Evolutionary conservation across 2,113 vertebrate genomes (phyloP).

Genomic region (Elgaria multicarinata): DNA sequence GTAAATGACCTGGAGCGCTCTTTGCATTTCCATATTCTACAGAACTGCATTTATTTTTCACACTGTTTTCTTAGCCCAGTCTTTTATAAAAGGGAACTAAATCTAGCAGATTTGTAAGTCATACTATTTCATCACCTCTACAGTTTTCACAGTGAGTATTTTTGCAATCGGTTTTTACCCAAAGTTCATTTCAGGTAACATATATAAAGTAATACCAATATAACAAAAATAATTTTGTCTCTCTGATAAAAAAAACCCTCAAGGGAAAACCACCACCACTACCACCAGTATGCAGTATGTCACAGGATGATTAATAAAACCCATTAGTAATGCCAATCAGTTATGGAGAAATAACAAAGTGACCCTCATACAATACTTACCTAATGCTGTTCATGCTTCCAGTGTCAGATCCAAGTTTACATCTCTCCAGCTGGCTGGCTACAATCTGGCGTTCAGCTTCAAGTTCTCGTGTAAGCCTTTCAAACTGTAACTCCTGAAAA

Average conservation of each 20-base stretch:
- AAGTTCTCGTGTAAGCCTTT: slow-evolving; percentile 95
- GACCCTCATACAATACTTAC: slow-evolving; percentile 68
- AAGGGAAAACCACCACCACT: fast-evolving
- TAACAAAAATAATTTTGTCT: slow-evolving; percentile 12
- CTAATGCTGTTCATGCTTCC: slow-evolving; percentile 99
- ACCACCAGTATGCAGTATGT: not conserved
- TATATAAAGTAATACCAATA: slow-evolving; percentile 27
- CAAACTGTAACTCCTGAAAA: slow-evolving; percentile 96
- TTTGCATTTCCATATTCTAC: not conserved
- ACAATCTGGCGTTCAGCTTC: slow-evolving; percentile 98
- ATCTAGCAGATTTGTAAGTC: not conserved
- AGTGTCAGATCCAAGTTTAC: slow-evolving; percentile 96
- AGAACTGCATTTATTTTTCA: slow-evolving; percentile 5
- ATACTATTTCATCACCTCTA: not conserved
- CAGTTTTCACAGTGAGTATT: not conserved
- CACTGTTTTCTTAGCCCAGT: not conserved
- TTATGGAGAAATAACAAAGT: not conserved
- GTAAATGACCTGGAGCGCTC: not conserved
- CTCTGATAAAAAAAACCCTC: slow-evolving; percentile 11
- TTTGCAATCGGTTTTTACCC: not conserved
- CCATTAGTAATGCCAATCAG: not conserved
- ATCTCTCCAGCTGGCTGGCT: slow-evolving; percentile 96
- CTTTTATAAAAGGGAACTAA: not conserved
- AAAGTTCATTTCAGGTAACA: not conserved
- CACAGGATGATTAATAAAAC: not conserved